These are phyloP conservation scores for Amaurobius ferox DNA, from an alignment of 2,888 invertebrate genomes.

Conservation along the genomic window DNA sequence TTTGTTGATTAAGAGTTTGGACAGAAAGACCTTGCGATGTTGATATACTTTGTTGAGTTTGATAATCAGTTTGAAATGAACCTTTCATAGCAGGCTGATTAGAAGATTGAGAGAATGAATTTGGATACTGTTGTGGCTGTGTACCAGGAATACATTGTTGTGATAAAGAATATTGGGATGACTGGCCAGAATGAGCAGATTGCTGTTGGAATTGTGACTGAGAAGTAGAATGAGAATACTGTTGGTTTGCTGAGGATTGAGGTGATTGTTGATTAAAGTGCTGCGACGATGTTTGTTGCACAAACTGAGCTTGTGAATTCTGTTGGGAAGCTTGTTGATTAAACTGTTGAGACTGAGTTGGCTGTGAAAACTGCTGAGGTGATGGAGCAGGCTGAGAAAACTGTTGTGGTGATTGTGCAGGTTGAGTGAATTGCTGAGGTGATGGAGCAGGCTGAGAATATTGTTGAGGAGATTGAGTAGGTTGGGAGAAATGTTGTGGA, in stretches of 20 bases:
- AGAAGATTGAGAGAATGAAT: conserved; percentile 36
- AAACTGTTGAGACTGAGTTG: conserved; percentile 27
- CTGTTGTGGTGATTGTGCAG: conserved; percentile 19
- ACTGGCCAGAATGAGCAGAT: conserved; percentile 48
- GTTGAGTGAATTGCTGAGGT: conserved; percentile 41
- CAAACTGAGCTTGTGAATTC: not conserved
- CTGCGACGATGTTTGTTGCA: conserved; percentile 20
- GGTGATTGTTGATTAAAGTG: conserved; percentile 41
- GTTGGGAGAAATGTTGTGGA: conserved; percentile 23
- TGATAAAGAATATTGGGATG: conserved; percentile 28
- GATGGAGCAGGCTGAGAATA: conserved; percentile 20
- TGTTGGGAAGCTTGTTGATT: conserved; percentile 17
- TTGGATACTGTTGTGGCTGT: conserved; percentile 34
- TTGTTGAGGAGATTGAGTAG: conserved; percentile 20
- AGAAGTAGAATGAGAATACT: not conserved
- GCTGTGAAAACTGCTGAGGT: conserved; percentile 21
- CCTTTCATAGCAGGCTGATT: conserved; percentile 37
- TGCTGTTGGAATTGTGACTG: conserved; percentile 41
- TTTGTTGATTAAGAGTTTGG: conserved; percentile 30
- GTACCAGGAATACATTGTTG: conserved; percentile 14
- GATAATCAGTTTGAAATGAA: conserved; percentile 47
- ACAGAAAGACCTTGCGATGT: conserved; percentile 16
- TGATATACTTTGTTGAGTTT: conserved; percentile 22
- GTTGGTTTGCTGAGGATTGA: not conserved
- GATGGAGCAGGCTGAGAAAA: conserved; percentile 31